phyloP scores from a whole-genome alignment of 53 echinoderm and acorn worm genomes.

The Holothuria leucospilota region DNA sequence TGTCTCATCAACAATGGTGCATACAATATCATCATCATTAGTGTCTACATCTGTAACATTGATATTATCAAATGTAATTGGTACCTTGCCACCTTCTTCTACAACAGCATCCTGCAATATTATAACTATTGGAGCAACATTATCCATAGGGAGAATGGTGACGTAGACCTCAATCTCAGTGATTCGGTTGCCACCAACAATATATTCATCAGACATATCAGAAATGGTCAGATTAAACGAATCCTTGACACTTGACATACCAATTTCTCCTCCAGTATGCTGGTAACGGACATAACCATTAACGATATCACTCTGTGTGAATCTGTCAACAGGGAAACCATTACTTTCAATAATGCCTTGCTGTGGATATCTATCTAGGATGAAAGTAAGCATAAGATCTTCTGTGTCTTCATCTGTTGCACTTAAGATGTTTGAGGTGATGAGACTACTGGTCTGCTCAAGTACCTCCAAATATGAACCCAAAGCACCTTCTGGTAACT shows the following conservation, averaged over 20 bases:
- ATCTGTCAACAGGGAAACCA: constrained; percentile 63
- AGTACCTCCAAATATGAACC: constrained; percentile 93
- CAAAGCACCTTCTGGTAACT: constrained; percentile 88
- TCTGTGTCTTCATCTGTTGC: constrained; percentile 99
- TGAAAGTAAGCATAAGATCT: constrained; percentile 88
- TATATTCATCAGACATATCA: constrained; percentile 95
- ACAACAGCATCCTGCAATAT: constrained; percentile 71
- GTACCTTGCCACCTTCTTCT: constrained; percentile 73
- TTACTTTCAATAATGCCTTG: constrained; percentile 88
- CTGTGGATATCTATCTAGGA: constrained; percentile 66
- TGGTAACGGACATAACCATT: constrained; percentile 90
- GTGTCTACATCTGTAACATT: constrained; percentile 81
- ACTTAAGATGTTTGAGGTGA: constrained; percentile 94
- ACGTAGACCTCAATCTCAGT: constrained; percentile 92
- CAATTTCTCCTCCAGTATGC: constrained; percentile 97
- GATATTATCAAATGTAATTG: constrained; percentile 67
- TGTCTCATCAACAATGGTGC: constrained; percentile 78
- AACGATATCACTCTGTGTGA: constrained; percentile 96
- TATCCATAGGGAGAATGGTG: constrained; percentile 94
- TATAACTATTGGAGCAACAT: constrained; percentile 84
- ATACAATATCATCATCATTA: constrained; percentile 88
- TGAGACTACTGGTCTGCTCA: constrained; percentile 89
- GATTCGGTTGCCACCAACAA: constrained; percentile 84
- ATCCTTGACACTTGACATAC: constrained; percentile 83
- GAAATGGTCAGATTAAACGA: constrained; percentile 97